Base-by-base conservation (phyloP, 92 coral and sea anemone genomes). In the Porites evermanni region DNA sequence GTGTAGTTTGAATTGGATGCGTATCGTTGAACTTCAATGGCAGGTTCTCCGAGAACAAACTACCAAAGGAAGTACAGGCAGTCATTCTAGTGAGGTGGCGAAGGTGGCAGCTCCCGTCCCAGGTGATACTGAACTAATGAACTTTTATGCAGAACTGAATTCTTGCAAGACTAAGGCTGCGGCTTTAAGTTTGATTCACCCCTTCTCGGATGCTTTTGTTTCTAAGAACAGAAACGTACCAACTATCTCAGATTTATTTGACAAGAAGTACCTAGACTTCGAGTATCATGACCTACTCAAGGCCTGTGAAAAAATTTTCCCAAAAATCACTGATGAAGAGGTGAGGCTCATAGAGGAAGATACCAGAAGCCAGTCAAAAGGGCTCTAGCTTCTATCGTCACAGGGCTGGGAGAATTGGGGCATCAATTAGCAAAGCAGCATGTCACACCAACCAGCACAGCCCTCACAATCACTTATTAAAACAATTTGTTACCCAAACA, bases 401-500 rank as follows among this genome's bases (percentile, higher is more conserved):
- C 84, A 87, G 93, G 44, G 91, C 92, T 24, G 97, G 97, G n/a
- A 84, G 93, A 59, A 87, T 94, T 75, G 93, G 97, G 67, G 94
- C 93, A 10, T 91, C 94, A 1, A 54, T 70, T 44, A 83, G 94
- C 81, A 78, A 77, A 51, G 89, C 94, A 12, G 97, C 82, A 24
- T 84, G 85, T 16, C 93, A 89, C 78, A 91, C 93, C 44, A 89
- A 91, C 64, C 91, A 63, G 91, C 91, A 53, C 91, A 80, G 80
- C 90, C 96, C 51, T 84, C 91, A 24, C 89, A 79, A 50, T 89
- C 93, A 20, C 69, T 88, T 32, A 88, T 93, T 23, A 91, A 91
- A 81, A 70, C 87, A 47, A 85, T 93, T 16, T 94, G 93, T 66
- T 91, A 91, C 67, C 98, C 92, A 16, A 82, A 86, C 47, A 52